These are phyloP conservation scores for Sebastolobus alascanus DNA, from an alignment of 2,797 vertebrate species.

Conservation along the genomic window DNA sequence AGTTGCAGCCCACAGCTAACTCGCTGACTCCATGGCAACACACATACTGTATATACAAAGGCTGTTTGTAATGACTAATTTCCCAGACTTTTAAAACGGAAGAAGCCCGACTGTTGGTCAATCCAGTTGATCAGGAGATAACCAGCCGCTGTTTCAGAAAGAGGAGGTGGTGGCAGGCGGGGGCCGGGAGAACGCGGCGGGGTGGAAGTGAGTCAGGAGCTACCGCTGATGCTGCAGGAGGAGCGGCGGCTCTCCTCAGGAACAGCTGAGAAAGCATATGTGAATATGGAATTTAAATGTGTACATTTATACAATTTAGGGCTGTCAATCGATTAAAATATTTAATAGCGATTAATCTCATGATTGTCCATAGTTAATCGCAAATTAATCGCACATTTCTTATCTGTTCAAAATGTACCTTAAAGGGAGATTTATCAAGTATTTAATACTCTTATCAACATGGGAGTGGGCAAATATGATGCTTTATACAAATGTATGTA, in stretches of 20 bases:
- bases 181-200: not conserved
- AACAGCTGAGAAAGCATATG: not conserved
- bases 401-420: too few relatives aligned
- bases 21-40: not conserved
- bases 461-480: too few relatives aligned
- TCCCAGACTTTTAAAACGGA: not conserved
- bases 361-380: too few relatives aligned
- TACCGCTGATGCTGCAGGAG: not conserved
- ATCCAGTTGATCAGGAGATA: not conserved
- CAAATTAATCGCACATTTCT: too few relatives aligned
- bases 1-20: not conserved
- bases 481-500: too few relatives aligned
- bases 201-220: not conserved
- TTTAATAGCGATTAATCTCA: too few relatives aligned
- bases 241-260: not conserved
- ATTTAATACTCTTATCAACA: too few relatives aligned
- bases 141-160: not conserved
- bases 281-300: not conserved
- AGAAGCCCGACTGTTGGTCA: not conserved
- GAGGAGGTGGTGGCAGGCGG: not conserved
- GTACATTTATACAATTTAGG: not conserved
- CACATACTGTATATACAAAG: too few relatives aligned
- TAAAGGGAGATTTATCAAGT: too few relatives aligned
- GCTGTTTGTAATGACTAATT: not conserved
- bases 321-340: too few relatives aligned